These are phyloP conservation scores for Pleuronectes platessa DNA, from an alignment of 2,113 vertebrate genomes.

Conservation along the genomic window DNA sequence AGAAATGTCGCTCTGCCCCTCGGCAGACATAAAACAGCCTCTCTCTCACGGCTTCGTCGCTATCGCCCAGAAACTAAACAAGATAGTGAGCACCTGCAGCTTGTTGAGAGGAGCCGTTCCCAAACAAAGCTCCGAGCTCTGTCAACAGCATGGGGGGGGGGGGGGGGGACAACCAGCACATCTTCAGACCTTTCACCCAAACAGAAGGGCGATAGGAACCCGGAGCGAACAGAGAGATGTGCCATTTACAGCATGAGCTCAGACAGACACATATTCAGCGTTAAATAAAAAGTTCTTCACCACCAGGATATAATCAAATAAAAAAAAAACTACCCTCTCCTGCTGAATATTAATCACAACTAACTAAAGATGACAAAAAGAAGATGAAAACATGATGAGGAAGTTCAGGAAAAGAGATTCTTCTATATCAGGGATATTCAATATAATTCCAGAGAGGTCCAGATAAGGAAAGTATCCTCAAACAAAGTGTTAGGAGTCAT, in stretches of 20 bases:
- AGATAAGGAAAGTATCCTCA: too few species aligned
- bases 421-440: too few species aligned
- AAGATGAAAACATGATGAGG: too few species aligned
- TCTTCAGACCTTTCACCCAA: constrained; percentile 61
- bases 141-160: constrained; percentile 53
- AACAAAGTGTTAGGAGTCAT: too few species aligned
- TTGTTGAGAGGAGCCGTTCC: constrained; percentile 42
- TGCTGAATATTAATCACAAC: too few species aligned
- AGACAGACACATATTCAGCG: neutral
- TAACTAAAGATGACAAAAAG: too few species aligned
- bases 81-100: constrained; percentile 71
- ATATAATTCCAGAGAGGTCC: too few species aligned
- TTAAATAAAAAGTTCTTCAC: neutral
- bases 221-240: neutral
- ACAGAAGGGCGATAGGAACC: constrained; percentile 45
- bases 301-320: neutral
- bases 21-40: neutral
- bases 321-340: neutral
- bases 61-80: constrained; percentile 67
- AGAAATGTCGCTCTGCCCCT: constrained; percentile 37
- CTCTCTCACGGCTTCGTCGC: constrained; percentile 7
- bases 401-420: too few species aligned
- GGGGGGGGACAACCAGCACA: constrained; percentile 29
- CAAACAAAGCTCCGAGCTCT: constrained; percentile 57
- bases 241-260: neutral